Evolutionary conservation across 2,797 vertebrate genomes (phyloP), one percentile per base, ranked within the genome.

Genomic region (Micromesistius poutassou): DNA sequence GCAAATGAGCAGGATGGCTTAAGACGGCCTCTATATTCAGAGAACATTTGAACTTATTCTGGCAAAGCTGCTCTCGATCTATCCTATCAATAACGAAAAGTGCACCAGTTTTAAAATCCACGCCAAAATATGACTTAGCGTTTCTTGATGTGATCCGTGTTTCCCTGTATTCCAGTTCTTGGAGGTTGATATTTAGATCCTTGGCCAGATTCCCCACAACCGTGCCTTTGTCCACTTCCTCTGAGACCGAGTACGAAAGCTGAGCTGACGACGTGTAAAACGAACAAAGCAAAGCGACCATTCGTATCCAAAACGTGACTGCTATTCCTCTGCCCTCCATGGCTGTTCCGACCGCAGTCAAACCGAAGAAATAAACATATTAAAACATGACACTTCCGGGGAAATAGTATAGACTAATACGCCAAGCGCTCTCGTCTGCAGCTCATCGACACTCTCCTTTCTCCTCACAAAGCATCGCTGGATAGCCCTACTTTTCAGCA

Each of bases 221-320:
- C 40, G 93, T 94, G 73, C 93, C 94, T 85, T 88, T 90, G 82
- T 93, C 93, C 78, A 90, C 91, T 87, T 96, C 96, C 88, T 96
- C 95, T 3, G 91, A 85, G 81, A 96, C 90, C 5, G 91, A 92
- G 85, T 91, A 96, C 0, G 90, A 92, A 50, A 95, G 83, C 87
- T 93, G 93, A 79, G 91, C 93, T 3, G 78, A 62, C 3, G 76
- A 78, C 4, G 71, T 68, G 2, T 77, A 77, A 76, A 66, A 84
- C 33, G 88, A 74, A 88, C 46, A 93, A 42, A 91, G 74, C 72
- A 90, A 76, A 16, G 81, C 74, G 30, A 80, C 30, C 5, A 77
- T 31, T 13, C 75, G 31, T 77, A 86, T 84, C 83, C 84, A 87
- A 5, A 71, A 71, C 70, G 70, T 30, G 5, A 71, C 70, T 30